Conservation (phyloP, 2,797 vertebrate species). For the Neopelma chrysocephalum region DNA sequence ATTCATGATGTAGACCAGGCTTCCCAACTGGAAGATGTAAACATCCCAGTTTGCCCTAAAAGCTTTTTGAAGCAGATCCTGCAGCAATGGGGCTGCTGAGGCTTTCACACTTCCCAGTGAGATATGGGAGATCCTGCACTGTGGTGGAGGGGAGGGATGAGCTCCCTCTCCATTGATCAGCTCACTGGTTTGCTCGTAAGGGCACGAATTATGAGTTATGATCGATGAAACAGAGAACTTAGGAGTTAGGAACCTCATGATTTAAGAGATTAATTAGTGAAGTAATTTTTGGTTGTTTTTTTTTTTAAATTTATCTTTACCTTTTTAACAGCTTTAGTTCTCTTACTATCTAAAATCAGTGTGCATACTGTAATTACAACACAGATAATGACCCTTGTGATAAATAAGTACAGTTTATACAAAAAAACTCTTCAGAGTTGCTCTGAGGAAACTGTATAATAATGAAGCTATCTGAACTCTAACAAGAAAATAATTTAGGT, state of each 20-base stretch:
- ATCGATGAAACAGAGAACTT: background rate
- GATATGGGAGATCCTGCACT: background rate
- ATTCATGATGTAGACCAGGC: accelerated
- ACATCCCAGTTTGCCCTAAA: background rate
- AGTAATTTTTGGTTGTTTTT: background rate
- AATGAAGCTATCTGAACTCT: slow-evolving; percentile 30
- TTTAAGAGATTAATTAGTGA: background rate
- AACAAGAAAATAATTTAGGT: slow-evolving; percentile 32
- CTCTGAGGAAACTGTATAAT: background rate
- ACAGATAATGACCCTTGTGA: background rate
- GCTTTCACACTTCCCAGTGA: accelerated
- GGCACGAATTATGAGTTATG: background rate
- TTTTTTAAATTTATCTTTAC: background rate
- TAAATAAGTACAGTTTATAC: slow-evolving; percentile 20
- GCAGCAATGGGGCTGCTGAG: background rate
- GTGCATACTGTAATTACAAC: background rate
- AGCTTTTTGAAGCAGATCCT: background rate
- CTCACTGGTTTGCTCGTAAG: background rate
- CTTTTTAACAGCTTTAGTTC: background rate
- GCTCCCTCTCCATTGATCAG: background rate
- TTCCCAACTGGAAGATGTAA: background rate
- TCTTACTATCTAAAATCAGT: background rate
- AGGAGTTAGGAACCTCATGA: background rate
- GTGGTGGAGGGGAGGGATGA: background rate
- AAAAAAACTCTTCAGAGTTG: background rate